Evolutionary conservation across 2,888 invertebrate genomes (phyloP).

Genomic region (Agrotis segetum): DNA sequence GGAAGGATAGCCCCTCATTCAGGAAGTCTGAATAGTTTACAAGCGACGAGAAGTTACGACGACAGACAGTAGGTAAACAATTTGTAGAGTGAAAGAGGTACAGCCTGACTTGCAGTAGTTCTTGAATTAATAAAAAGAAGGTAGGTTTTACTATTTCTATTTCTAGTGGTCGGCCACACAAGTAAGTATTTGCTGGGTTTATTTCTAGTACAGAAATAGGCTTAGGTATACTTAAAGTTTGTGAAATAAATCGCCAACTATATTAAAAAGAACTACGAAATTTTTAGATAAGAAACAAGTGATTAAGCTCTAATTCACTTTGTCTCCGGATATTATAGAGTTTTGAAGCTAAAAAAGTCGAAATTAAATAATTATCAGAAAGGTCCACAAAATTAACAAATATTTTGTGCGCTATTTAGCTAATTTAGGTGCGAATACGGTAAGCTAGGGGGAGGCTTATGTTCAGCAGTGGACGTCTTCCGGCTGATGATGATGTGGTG

Average conservation of each 20-base stretch:
- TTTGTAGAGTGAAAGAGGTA: conserved; percentile 18
- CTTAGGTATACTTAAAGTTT: not conserved
- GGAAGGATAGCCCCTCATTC: not conserved
- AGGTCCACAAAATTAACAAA: no score
- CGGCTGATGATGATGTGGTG: no score
- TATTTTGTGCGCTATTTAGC: no score
- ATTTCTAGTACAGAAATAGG: not conserved
- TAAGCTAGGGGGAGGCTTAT: no score
- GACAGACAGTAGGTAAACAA: conserved; percentile 23
- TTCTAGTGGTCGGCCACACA: not conserved
- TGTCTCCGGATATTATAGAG: no score
- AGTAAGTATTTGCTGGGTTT: not conserved
- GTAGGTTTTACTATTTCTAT: not conserved
- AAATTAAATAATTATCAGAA: no score
- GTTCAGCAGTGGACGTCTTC: no score
- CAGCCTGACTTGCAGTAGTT: not conserved
- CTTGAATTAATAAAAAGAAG: conserved; percentile 36
- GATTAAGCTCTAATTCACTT: no score
- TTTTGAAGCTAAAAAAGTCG: no score
- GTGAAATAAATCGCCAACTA: not conserved
- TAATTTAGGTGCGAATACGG: no score
- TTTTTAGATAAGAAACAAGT: no score
- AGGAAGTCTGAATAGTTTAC: conserved; percentile 37
- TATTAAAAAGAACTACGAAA: no score
- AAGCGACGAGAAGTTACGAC: conserved; percentile 26